Evolutionary conservation across 2,113 vertebrate genomes (phyloP).

Genomic region (Platycercus adscitus): DNA sequence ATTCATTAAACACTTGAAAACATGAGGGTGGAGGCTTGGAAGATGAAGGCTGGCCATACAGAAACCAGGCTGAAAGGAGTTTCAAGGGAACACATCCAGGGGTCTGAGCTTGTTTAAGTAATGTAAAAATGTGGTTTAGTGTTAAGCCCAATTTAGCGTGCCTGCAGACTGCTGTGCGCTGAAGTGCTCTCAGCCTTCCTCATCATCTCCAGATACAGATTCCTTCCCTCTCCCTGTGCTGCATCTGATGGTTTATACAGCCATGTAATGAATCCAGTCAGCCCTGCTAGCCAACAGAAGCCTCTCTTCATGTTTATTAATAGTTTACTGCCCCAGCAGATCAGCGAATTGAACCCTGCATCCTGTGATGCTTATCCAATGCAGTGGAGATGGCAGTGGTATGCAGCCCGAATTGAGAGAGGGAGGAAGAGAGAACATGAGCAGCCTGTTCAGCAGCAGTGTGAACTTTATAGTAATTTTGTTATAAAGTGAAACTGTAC

Average conservation of each 20-base stretch:
- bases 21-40: accelerated
- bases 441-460: neutral
- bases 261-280: constrained; percentile 28
- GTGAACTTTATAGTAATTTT: neutral
- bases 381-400: neutral
- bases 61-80: neutral
- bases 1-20: neutral
- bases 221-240: neutral
- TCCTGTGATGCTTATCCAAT: neutral
- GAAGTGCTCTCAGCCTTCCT: constrained; percentile 33
- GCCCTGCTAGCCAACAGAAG: constrained; percentile 17
- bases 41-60: neutral
- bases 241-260: constrained; percentile 15
- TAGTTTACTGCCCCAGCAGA: neutral
- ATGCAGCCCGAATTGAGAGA: neutral
- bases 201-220: constrained; percentile 29
- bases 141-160: constrained; percentile 24
- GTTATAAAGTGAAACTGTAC: neutral
- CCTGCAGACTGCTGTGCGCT: neutral
- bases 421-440: neutral
- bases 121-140: constrained; percentile 21
- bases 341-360: neutral
- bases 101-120: neutral
- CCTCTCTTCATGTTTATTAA: constrained; percentile 30
- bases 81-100: neutral